phyloP scores from a whole-genome alignment of 2,888 invertebrate species.

The Lepidonotus clava region DNA sequence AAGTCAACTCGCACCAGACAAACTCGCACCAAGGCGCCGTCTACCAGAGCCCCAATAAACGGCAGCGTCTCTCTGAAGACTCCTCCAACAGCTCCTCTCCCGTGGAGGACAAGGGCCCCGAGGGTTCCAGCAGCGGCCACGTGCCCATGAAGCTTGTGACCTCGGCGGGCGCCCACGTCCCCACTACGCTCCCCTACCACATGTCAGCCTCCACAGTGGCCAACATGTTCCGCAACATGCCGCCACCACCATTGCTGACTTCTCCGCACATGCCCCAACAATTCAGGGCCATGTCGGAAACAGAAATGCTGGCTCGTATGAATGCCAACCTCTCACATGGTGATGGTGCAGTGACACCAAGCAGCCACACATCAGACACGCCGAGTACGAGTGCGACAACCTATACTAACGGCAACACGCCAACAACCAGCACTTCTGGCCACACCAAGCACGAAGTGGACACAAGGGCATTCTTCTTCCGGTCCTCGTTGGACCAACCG shows the following conservation, averaged over 20 bases:
- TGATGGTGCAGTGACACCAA: conserved; percentile 5
- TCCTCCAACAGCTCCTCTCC: conserved; percentile 43
- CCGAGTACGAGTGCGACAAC: conserved; percentile 36
- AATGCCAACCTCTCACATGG: conserved; percentile 43
- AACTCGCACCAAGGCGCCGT: conserved; percentile 36
- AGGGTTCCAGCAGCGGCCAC: conserved; percentile 20
- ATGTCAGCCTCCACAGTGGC: conserved; percentile 46
- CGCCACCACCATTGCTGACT: conserved; percentile 25
- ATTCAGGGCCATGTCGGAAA: conserved; percentile 21
- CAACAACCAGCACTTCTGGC: background rate
- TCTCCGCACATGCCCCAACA: conserved; percentile 20
- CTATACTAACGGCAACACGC: conserved; percentile 40
- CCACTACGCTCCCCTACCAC: conserved; percentile 43
- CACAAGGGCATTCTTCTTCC: conserved; percentile 43
- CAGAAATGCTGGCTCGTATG: conserved; percentile 50
- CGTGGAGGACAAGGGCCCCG: conserved; percentile 28
- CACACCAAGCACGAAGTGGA: conserved; percentile 39
- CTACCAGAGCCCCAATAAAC: conserved; percentile 42
- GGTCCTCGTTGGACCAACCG: conserved; percentile 47
- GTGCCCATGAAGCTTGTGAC: conserved; percentile 46
- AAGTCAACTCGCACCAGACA: conserved; percentile 45
- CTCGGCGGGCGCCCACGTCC: conserved; percentile 33
- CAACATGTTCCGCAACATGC: conserved; percentile 47
- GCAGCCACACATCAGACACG: conserved; percentile 10
- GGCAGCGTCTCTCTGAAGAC: conserved; percentile 41